These are phyloP conservation scores for Potorous gilbertii DNA, from an alignment of 2,797 vertebrate genomes.

Conservation along the genomic window DNA sequence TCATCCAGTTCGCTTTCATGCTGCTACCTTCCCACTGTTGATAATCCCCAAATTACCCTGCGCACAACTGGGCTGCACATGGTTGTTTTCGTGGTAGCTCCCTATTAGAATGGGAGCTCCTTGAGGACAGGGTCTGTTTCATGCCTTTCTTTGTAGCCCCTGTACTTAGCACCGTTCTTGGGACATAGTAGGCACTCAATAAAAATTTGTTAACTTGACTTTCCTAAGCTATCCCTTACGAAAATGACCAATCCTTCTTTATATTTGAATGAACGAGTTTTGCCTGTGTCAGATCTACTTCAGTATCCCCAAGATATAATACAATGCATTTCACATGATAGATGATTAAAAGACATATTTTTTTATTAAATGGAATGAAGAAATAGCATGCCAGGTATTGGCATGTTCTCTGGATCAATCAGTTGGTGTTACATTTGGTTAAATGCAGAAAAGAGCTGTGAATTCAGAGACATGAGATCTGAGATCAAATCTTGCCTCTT, in stretches of 20 bases:
- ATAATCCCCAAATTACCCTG: neutral
- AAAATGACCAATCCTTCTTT: neutral
- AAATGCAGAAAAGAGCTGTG: neutral
- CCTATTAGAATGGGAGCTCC: neutral
- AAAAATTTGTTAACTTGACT: neutral
- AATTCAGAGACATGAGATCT: neutral
- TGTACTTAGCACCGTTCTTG: neutral
- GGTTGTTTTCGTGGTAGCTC: neutral
- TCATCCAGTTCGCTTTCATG: neutral
- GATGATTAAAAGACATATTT: neutral
- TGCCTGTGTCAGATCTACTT: neutral
- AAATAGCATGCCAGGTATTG: neutral
- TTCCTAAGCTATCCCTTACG: neutral
- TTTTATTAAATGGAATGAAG: neutral
- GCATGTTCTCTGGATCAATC: neutral
- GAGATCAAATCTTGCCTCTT: neutral
- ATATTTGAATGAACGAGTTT: neutral
- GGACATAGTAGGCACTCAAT: neutral
- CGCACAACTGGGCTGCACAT: neutral
- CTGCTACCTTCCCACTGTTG: neutral
- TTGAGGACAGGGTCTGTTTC: neutral
- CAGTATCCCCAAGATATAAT: neutral
- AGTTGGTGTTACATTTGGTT: neutral
- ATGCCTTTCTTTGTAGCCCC: neutral
- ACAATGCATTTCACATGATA: neutral